Base-by-base conservation (phyloP, 2,113 vertebrate species). In the Malaclemys terrapin region DNA sequence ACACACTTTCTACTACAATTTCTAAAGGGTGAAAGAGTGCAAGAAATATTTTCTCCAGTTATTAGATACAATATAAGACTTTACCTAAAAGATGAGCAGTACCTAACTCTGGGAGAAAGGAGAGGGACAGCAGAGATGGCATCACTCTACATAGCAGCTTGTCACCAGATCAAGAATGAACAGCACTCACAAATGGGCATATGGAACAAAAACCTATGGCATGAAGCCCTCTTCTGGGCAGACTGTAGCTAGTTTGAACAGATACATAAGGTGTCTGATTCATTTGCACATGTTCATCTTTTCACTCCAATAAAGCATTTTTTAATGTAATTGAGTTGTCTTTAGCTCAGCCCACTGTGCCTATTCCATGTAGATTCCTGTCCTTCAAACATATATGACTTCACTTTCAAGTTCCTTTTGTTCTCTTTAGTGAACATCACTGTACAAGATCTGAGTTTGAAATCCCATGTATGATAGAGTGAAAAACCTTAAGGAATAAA, bases 121-220 rank as follows among this genome's bases (percentile, higher is more conserved):
- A 0, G 1, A 84, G 81, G 52, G 79, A 86, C 20, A 50, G 14
- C 17, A 53, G 5, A 47, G 5, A 76, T 42, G 81, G 4, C 27
- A 10, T 72, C 45, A 49, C 42, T 22, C 5, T 14, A 25, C 12
- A 82, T 82, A 65, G 5, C 2, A 38, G 4, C 38, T 65, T 47
- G 79, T 53, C 1, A 65, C 31, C 13, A 47, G 10, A 81, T 0
- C 0, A 93, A 5, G 8, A 42, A 2, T 12, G 89, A 29, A 87
- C 45, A 3, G 10, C 49, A 62, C 29, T 62, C 54, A 83, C 85
- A 89, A 75, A 10, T 13, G 2, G 85, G 75, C 3, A 49, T 62
- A 24, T 76, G 7, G 35, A 17, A 85, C 75, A 75, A 6, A 84
- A 53, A 11, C 1, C 5, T 80, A 47, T 42, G 82, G 17, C 5